These are phyloP conservation scores for Zosterops pallidus DNA, from an alignment of 2,113 vertebrate genomes.

Conservation along the genomic window DNA sequence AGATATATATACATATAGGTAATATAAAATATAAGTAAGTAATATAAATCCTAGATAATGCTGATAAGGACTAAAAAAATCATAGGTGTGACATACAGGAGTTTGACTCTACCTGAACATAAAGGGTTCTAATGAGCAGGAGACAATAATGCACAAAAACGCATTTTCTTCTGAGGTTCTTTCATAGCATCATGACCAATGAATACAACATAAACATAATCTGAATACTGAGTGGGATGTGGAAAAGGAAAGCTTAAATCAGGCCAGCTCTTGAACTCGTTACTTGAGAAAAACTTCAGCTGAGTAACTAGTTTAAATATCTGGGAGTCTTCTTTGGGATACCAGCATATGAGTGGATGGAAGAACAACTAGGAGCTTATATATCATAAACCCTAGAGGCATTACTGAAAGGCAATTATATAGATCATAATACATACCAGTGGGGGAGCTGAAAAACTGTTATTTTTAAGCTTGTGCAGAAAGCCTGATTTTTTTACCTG, in stretches of 20 bases:
- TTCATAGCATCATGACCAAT: not conserved
- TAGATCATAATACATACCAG: not conserved
- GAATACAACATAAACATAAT: rapidly evolving
- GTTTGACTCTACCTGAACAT: not conserved
- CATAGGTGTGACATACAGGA: not conserved
- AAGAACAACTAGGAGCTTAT: not conserved
- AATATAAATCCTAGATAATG: not conserved
- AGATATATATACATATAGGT: not conserved
- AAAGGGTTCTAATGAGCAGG: not conserved
- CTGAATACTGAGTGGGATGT: not conserved
- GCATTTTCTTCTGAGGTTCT: not conserved
- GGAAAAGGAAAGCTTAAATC: not conserved
- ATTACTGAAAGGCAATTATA: not conserved
- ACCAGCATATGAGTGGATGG: not conserved
- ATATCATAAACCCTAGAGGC: not conserved
- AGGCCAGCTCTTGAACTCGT: not conserved
- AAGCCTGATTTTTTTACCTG: not conserved
- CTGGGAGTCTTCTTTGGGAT: not conserved
- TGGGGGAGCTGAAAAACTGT: not conserved
- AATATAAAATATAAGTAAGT: not conserved
- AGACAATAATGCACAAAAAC: not conserved
- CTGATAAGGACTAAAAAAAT: not conserved
- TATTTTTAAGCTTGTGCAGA: not conserved
- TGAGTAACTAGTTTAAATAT: not conserved
- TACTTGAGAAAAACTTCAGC: not conserved